Conservation (phyloP, 2,888 invertebrate species). For the Xestia xanthographa region DNA sequence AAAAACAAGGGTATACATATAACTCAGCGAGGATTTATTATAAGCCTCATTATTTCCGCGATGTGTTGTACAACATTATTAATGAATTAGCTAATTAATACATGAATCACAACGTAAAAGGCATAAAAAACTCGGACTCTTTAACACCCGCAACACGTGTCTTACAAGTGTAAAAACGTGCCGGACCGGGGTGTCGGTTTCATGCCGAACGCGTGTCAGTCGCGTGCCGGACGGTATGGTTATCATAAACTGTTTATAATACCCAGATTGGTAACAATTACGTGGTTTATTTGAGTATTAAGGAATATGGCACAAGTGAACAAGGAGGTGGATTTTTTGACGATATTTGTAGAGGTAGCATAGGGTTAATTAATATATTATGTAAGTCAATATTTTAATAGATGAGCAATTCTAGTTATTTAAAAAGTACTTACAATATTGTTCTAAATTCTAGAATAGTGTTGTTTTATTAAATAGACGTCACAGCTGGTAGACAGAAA, state of each 20-base stretch:
- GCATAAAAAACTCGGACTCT: not conserved
- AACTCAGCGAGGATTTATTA: not conserved
- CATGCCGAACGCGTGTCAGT: slow-evolving; percentile 31
- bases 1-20: not conserved
- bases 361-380: not conserved
- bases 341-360: not conserved
- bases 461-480: not conserved
- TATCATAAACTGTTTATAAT: slow-evolving; percentile 65
- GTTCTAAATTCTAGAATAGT: not conserved
- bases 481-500: not conserved
- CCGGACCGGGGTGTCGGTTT: slow-evolving; percentile 49
- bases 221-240: slow-evolving; percentile 37
- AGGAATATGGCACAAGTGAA: slow-evolving; percentile 13
- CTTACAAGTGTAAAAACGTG: slow-evolving; percentile 68
- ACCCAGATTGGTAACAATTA: slow-evolving; percentile 67
- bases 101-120: not conserved
- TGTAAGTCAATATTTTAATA: not conserved
- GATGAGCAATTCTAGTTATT: not conserved
- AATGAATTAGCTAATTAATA: not conserved
- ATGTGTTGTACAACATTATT: not conserved
- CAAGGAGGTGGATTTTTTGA: not conserved
- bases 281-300: slow-evolving; percentile 26
- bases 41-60: not conserved
- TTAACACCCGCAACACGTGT: slow-evolving; percentile 46
- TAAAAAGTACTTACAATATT: not conserved